Base-by-base conservation (phyloP, 2,888 invertebrate species). In the Diogma glabrata region DNA sequence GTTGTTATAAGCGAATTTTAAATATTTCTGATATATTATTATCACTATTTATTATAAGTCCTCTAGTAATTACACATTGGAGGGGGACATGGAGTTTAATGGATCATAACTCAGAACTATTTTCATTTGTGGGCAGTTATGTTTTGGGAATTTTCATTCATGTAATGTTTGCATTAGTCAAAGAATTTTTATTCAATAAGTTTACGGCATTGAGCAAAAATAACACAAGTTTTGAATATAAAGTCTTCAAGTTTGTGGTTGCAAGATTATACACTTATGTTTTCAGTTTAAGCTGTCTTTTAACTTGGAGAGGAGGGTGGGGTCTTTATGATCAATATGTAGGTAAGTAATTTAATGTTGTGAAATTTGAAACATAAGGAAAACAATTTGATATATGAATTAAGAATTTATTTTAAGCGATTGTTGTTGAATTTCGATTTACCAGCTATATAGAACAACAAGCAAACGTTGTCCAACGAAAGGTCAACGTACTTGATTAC, bases 1-100 rank as follows among this genome's bases (percentile, higher is more conserved):
- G 53, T 10, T 57, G 56, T 40, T 53, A 52, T n/a, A 58, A 58
- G 51, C 52, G 56, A 9, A 49, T 53, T 4, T 50, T 57, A n/a
- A 54, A 56, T 46, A n/a, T 46, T 2, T 51, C 54, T 36, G 58
- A 59, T 51, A 40, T 52, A 4, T 51, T 57, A 10, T 36, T 59
- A 14, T 57, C 57, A 26, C 36, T 59, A 23, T 55, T 59, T 23
- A 50, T 59, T 1, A 53, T 59, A 12, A 52, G 53, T 4, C 77
- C 78, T 1, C 61, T 75, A 48, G 72, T 74, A 1, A 69, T 79
- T 2, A 67, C 69, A 2, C 71, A 71, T 56, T 79, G 79, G 79
- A 63, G 75, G 49, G 76, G 76, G 2, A 67, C 71, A 14, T 79
- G 77, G 78, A 63, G 61, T 24, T 60, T 75, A 47, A 68, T 77